Evolutionary conservation across 2,113 vertebrate genomes (phyloP), one percentile per base, ranked within the genome.

Genomic region (Leptodactylus fuscus): DNA sequence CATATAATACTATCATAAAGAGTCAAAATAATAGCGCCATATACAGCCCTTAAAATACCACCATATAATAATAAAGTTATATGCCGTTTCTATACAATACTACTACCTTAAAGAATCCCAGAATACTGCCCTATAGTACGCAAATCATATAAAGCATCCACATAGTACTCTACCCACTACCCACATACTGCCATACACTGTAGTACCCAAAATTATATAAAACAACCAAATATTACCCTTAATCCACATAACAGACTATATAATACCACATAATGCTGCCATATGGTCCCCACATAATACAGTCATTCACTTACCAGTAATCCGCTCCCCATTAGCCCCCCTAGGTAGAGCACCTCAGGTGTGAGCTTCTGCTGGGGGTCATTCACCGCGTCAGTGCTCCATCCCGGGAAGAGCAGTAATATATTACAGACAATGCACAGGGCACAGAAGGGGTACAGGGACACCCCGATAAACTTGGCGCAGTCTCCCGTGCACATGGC

Each of bases 401-500:
- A 94, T 4, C 51, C 89, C 0, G 95, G 95, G 85, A 96, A 96
- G 71, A 95, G 95, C 65, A 95, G 82, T 0, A 95, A 88, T 0
- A 96, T 91, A 89, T 96, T 96, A 70, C 93, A 94, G 87, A 95
- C 88, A 20, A 95, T 92, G 55, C 92, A 93, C 73, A 93, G 89
- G 46, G 91, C 1, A 0, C 87, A 94, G 11, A 95, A 77, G 0
- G 94, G 95, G 83, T 94, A 95, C 48, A 96, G 86, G 29, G 88
- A 9, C 0, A 89, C 84, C 0, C 93, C 93, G 1, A 96, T 88
- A 81, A 83, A 95, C 1, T 89, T 87, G 13, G 95, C 90, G 34
- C 95, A 95, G 44, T 87, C 90, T 82, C 94, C 94, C 0, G 95
- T 94, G 36, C 95, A 95, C 95, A 96, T 95, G 87, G 69, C 82